phyloP scores from a whole-genome alignment of 1,140 invertebrate genomes.

The Papilio polytes region DNA sequence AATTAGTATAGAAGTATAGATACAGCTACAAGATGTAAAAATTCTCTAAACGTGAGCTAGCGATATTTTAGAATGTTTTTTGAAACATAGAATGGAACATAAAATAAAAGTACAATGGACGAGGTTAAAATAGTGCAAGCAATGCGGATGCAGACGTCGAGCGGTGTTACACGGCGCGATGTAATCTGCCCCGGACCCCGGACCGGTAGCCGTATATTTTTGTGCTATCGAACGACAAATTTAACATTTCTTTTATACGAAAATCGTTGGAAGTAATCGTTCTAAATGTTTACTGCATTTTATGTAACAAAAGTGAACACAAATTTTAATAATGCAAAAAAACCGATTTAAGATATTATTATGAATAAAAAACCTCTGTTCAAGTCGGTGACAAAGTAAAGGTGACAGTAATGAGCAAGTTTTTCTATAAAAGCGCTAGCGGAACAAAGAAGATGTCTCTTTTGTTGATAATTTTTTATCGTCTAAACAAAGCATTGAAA shows the following conservation, averaged over 20 bases:
- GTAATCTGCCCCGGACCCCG: conserved; percentile 10
- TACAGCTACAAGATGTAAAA: background rate
- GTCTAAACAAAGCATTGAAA: background rate
- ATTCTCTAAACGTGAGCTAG: background rate
- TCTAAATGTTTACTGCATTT: background rate
- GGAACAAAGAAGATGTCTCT: background rate
- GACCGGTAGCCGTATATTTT: conserved; percentile 22
- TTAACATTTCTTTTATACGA: conserved; percentile 7
- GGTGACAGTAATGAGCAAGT: conserved; percentile 4
- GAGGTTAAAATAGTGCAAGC: conserved; percentile 21
- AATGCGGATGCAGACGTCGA: background rate
- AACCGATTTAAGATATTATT: background rate
- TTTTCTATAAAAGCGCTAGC: background rate
- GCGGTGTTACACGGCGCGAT: background rate
- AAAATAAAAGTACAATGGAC: conserved; percentile 10
- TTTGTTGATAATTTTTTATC: background rate
- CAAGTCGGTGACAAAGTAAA: background rate
- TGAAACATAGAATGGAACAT: background rate
- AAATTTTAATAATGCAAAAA: background rate
- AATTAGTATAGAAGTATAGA: no score
- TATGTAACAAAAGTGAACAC: background rate
- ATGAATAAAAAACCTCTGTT: background rate
- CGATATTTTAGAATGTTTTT: background rate
- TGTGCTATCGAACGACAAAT: conserved; percentile 25
- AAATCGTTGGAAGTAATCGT: background rate